A percentile compares a stretch with the other conserved stretches of the same genome.
Evolutionary conservation across 2,888 invertebrate genomes (phyloP).

Genomic region (Troides helena): DNA sequence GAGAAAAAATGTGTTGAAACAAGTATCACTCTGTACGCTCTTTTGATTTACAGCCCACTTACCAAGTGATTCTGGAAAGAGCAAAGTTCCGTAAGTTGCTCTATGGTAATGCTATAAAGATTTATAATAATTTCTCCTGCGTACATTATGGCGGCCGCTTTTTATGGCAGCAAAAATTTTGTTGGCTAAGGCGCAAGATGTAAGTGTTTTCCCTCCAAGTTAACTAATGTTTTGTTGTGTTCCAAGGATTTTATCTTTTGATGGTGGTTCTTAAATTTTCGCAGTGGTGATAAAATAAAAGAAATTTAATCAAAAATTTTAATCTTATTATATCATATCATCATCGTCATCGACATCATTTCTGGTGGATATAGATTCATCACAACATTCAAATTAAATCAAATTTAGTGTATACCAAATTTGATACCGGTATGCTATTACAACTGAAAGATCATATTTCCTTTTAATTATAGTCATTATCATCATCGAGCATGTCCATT

Average conservation of each 20-base stretch:
- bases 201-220: conserved; percentile 46
- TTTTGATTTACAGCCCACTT: conserved; percentile 76
- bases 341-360: too few species aligned
- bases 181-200: conserved; percentile 56
- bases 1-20: conserved; percentile 20
- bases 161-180: conserved; percentile 67
- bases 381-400: too few species aligned
- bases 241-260: conserved; percentile 25
- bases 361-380: too few species aligned
- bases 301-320: too few species aligned
- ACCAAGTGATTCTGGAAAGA: conserved; percentile 67
- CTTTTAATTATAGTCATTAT: too few species aligned
- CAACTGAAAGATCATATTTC: too few species aligned
- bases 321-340: too few species aligned
- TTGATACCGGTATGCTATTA: too few species aligned
- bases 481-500: too few species aligned
- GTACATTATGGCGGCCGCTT: conserved; percentile 61
- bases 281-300: too few species aligned
- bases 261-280: conserved; percentile 20
- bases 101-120: conserved; percentile 78
- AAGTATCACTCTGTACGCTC: conserved; percentile 46
- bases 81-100: conserved; percentile 74
- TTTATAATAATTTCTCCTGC: conserved; percentile 75
- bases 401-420: too few species aligned
- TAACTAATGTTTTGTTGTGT: conserved; percentile 37